phyloP scores from a whole-genome alignment of 2,113 vertebrate genomes.

The Hippolais icterina region DNA sequence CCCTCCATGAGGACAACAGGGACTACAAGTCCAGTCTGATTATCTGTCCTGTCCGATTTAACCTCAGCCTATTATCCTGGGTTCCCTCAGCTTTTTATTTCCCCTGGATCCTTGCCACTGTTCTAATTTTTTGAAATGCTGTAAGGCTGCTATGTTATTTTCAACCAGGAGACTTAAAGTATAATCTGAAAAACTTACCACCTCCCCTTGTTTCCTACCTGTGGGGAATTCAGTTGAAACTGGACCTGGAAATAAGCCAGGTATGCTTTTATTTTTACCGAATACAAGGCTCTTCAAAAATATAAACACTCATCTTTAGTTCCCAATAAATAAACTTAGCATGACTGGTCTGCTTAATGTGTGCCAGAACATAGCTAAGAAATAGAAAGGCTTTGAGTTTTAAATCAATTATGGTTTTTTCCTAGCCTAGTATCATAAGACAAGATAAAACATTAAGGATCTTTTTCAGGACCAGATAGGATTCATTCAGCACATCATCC shows the following conservation, averaged over 20 bases:
- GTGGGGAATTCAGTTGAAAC: background rate
- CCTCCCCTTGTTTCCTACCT: background rate
- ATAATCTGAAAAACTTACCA: slow-evolving; percentile 14
- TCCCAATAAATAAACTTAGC: slow-evolving; percentile 44
- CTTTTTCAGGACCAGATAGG: slow-evolving; percentile 12
- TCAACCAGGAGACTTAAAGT: background rate
- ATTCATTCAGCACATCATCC: slow-evolving; percentile 10
- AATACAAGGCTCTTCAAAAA: background rate
- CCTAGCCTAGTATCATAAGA: slow-evolving; percentile 7
- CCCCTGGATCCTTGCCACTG: background rate
- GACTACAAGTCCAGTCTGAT: background rate
- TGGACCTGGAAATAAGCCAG: background rate
- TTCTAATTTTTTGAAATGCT: background rate
- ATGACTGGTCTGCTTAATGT: slow-evolving; percentile 41
- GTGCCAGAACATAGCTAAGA: slow-evolving; percentile 29
- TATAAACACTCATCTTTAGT: background rate
- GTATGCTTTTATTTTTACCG: background rate
- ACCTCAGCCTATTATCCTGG: background rate
- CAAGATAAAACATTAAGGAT: slow-evolving; percentile 48
- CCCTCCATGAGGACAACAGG: background rate
- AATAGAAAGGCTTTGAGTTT: slow-evolving; percentile 39
- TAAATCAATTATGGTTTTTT: slow-evolving; percentile 64
- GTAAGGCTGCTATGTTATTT: background rate
- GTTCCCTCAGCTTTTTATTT: background rate
- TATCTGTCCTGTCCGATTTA: slow-evolving; percentile 1